Percentiles rank a stretch among this genome's conserved stretches.
Conservation (phyloP, 2,113 vertebrate genomes). For the Oryzias curvinotus region DNA sequence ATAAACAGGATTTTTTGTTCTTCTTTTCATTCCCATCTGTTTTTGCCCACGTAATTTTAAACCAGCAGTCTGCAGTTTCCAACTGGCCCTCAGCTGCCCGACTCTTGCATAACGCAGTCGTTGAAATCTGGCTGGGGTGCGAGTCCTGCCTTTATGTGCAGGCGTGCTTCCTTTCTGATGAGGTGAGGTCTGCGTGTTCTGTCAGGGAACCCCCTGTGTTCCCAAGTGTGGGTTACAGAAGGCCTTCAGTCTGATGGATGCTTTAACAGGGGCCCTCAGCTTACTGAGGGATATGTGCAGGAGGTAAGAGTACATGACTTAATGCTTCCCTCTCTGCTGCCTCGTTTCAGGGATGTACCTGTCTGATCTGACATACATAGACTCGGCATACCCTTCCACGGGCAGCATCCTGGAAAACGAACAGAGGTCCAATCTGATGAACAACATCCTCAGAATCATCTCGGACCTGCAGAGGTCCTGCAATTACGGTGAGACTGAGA, state of each 20-base stretch:
- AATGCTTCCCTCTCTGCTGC: not conserved
- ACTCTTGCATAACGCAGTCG: conserved; percentile 11
- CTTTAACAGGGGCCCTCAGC: not conserved
- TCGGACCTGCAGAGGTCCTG: conserved; percentile 97
- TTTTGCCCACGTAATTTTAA: conserved; percentile 8
- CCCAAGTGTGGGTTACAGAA: not conserved
- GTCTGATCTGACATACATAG: conserved; percentile 96
- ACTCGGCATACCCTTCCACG: conserved; percentile 97
- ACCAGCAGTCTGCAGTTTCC: conserved; percentile 16
- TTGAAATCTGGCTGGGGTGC: conserved; percentile 15
- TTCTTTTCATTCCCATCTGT: conserved; percentile 2
- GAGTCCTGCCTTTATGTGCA: conserved; percentile 19
- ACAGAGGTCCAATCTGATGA: conserved; percentile 97
- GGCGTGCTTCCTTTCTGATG: conserved; percentile 36
- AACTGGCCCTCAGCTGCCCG: conserved; percentile 31
- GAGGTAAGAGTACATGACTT: not conserved
- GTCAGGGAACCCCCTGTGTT: conserved; percentile 12
- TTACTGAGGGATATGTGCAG: not conserved
- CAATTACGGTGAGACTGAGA: conserved; percentile 85
- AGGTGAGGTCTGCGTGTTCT: conserved; percentile 14
- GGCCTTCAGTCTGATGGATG: conserved; percentile 33
- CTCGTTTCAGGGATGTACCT: conserved; percentile 91
- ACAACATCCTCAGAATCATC: conserved; percentile 98
- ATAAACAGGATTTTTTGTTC: conserved; percentile 3
- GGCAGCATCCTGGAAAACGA: conserved; percentile 98